Conservation (phyloP, 2,797 vertebrate genomes). For the Prionace glauca region DNA sequence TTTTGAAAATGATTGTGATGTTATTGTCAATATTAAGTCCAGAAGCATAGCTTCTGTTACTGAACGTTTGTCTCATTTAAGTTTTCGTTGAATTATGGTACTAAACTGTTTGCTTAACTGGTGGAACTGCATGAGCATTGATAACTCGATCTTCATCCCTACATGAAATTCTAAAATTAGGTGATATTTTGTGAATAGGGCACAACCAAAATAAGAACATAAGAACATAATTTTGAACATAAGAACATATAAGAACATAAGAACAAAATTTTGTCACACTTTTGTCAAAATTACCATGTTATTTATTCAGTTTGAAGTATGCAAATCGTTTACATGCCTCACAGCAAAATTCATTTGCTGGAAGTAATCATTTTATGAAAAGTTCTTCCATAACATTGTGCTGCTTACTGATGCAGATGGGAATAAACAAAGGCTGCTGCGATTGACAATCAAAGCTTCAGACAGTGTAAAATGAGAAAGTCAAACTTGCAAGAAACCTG, state of each 20-base stretch:
- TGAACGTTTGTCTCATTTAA: not conserved
- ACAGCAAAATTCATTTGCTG: not conserved
- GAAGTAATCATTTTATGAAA: not conserved
- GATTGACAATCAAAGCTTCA: not conserved
- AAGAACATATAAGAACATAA: no score
- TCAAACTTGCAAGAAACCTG: not conserved
- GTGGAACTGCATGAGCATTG: not conserved
- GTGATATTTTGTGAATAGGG: not conserved
- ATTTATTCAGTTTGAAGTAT: not conserved
- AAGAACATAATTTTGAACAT: no score
- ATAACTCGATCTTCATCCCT: not conserved
- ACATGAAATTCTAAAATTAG: not conserved
- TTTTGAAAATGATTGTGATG: no score
- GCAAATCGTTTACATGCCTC: not conserved
- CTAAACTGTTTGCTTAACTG: not conserved
- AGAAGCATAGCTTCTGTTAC: not conserved
- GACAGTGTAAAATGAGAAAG: not conserved
- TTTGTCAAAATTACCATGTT: not conserved
- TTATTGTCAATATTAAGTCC: no score
- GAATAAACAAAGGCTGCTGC: not conserved
- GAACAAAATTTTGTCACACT: not conserved
- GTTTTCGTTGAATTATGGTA: not conserved
- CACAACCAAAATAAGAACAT: no score
- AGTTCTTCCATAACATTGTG: not conserved
- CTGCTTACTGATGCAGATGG: not conserved